Evolutionary conservation across 2,888 invertebrate genomes (phyloP).

Genomic region (Anthrax anthrax): DNA sequence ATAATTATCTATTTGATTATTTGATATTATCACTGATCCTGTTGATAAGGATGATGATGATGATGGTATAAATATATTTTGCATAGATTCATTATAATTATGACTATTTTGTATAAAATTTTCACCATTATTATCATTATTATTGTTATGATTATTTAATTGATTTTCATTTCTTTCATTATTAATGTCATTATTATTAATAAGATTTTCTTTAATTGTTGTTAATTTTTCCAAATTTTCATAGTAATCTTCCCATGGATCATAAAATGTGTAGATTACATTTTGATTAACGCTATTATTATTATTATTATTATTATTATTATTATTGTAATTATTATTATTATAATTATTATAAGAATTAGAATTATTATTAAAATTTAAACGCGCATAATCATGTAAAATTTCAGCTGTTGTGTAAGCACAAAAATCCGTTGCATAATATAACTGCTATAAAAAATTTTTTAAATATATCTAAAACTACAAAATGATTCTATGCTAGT

Average conservation of each 20-base stretch:
- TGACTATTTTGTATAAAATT: not conserved
- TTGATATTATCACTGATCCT: constrained; percentile 1
- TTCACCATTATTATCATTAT: not conserved
- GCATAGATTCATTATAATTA: not conserved
- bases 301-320: not conserved
- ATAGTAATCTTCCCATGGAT: constrained; percentile 64
- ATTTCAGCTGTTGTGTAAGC: not conserved
- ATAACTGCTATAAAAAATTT: constrained; percentile 4
- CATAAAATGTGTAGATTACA: constrained; percentile 25
- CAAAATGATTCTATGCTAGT: not conserved
- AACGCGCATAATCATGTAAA: not conserved
- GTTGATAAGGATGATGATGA: not conserved
- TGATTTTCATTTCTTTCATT: not conserved
- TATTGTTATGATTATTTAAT: not conserved
- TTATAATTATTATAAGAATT: not conserved
- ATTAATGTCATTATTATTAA: not conserved
- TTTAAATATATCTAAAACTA: not conserved
- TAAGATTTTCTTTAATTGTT: not conserved
- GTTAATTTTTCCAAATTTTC: constrained; percentile 34
- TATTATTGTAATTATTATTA: not conserved
- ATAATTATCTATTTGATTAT: too few relatives aligned
- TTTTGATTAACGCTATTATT: not conserved
- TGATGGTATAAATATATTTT: not conserved
- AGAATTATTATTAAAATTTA: not conserved
- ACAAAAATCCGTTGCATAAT: not conserved